Conservation (phyloP, 2,888 invertebrate genomes). For the Desoria tigrina region DNA sequence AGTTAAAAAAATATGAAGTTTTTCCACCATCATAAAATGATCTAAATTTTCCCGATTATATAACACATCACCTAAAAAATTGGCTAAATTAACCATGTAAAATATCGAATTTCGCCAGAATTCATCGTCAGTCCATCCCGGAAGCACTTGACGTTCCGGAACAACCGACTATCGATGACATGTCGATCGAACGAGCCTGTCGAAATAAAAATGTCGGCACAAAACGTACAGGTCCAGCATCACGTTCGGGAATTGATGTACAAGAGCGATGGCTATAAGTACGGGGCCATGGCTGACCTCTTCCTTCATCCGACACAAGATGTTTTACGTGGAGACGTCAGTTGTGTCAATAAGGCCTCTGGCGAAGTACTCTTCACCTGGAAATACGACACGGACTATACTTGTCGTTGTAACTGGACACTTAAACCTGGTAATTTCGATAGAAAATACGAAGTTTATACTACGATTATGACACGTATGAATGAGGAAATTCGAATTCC, state of each 20-base stretch:
- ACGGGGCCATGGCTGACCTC: slow-evolving; percentile 39
- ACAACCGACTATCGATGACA: slow-evolving; percentile 30
- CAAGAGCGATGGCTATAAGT: slow-evolving; percentile 36
- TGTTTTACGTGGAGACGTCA: slow-evolving; percentile 35
- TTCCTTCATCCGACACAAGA: slow-evolving; percentile 37
- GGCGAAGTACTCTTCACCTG: slow-evolving; percentile 37
- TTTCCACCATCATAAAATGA: neutral
- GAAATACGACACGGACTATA: slow-evolving; percentile 43
- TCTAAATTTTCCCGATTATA: neutral
- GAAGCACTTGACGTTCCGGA: slow-evolving; percentile 38
- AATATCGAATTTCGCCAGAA: slow-evolving; percentile 16
- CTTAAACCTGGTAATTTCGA: slow-evolving; percentile 31
- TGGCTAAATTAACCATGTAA: neutral
- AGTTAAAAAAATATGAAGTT: neutral
- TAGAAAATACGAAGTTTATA: neutral
- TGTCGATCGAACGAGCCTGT: slow-evolving; percentile 44
- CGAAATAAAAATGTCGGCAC: slow-evolving; percentile 33
- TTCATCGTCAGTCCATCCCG: slow-evolving; percentile 35
- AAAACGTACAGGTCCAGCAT: slow-evolving; percentile 34
- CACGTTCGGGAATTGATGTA: slow-evolving; percentile 36
- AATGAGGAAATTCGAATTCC: neutral
- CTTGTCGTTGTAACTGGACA: slow-evolving; percentile 41
- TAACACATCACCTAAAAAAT: neutral
- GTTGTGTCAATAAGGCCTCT: slow-evolving; percentile 34
- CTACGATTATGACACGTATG: neutral